Base-by-base conservation (phyloP, 1,140 invertebrate species). In the Trichonephila clavipes region DNA sequence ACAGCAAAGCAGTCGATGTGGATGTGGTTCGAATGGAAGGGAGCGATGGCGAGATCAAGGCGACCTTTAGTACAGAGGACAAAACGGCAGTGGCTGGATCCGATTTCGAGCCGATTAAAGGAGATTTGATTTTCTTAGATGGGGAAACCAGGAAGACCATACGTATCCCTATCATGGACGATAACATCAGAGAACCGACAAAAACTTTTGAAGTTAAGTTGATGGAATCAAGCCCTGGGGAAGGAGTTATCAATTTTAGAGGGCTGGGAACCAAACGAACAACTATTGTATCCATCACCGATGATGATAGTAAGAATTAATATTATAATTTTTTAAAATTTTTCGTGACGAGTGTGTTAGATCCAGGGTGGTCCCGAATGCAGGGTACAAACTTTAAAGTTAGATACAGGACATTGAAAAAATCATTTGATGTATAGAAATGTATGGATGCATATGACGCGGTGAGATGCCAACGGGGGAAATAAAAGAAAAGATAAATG, bases 171-270 rank as follows among this genome's bases (percentile, higher is more conserved):
- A 90, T 90, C 18, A n/a, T 51, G 6, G 51, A 89, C n/a, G 44
- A 89, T 24, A 10, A 89, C 14, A 14, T 89, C n/a, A 69, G 66
- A 14, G 66, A 89, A 12, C 21, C 88, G 5, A 24, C 10, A 5
- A 24, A 72, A 72, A 24, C 5, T 5, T 89, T 89, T 7, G n/a
- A 51, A 18, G 66, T 89, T 12, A 40, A 89, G 1, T 19, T 89
- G 0, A 24, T 51, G 2, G 66, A 77, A 10, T 34, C 66, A 10
- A 69, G 28, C 4, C 19, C 66, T 16, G 66, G 66, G 4, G 2
- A n/a, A 12, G 88, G 66, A 51, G 88, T 89, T 18, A 40, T 89
- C 16, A 89, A 89, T 24, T 89, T 89, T n/a, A 72, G 64, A 12
- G n/a, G 51, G 14, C 34, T 89, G 0, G 34, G 44, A 72, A 24